These are phyloP conservation scores for Panonychus citri DNA, from an alignment of 1,140 invertebrate species.

Conservation along the genomic window DNA sequence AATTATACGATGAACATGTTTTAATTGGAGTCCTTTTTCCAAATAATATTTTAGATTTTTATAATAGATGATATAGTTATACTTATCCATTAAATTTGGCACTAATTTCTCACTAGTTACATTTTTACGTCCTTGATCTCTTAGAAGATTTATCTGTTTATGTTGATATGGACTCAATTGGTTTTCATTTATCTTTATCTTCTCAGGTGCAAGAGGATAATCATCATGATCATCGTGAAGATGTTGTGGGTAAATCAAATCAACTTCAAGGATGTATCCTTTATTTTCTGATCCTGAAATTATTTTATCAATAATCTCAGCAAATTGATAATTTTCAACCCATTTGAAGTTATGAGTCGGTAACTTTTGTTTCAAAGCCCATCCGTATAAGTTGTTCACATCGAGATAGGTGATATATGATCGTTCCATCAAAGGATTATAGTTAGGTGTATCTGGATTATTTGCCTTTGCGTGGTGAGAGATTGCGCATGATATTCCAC, in stretches of 20 bases:
- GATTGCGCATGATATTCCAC: not conserved
- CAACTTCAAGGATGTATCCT: constrained; percentile 10
- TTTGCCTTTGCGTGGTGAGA: not conserved
- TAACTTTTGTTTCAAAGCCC: constrained; percentile 8
- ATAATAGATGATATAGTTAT: too few relatives aligned
- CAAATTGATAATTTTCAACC: not conserved
- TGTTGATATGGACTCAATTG: too few relatives aligned
- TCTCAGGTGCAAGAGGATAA: too few relatives aligned
- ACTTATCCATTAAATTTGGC: too few relatives aligned
- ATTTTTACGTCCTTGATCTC: too few relatives aligned
- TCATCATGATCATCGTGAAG: not conserved
- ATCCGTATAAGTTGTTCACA: constrained; percentile 16
- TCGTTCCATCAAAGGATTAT: constrained; percentile 11
- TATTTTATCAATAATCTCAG: too few relatives aligned
- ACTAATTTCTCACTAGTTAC: too few relatives aligned
- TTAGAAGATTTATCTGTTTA: too few relatives aligned
- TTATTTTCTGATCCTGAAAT: too few relatives aligned
- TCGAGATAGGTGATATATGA: constrained; percentile 16
- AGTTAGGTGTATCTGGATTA: constrained; percentile 13
- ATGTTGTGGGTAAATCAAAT: not conserved
- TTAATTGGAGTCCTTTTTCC: constrained; percentile 6
- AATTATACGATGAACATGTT: constrained; percentile 26
- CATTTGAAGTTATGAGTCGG: constrained; percentile 9
- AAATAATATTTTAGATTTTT: too few relatives aligned
- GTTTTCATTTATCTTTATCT: too few relatives aligned